Conservation (phyloP, 2,113 vertebrate genomes). For the Lates calcarifer region DNA sequence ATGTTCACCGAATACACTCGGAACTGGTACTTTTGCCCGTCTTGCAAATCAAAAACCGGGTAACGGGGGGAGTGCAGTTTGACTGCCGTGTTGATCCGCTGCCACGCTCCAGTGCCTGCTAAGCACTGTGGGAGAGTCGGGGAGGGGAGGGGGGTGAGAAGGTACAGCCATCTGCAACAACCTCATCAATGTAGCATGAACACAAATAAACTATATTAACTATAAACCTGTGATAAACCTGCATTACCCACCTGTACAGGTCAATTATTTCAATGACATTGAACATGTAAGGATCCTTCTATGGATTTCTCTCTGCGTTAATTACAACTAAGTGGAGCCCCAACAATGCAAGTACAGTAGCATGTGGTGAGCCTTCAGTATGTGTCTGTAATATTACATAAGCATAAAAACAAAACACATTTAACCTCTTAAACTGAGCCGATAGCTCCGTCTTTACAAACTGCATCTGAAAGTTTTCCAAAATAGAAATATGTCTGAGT, state of each 20-base stretch:
- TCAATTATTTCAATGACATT: too few species aligned
- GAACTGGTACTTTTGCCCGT: conserved; percentile 92
- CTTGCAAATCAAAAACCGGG: conserved; percentile 94
- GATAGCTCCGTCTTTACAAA: too few species aligned
- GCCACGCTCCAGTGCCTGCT: conserved; percentile 92
- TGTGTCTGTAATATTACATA: too few species aligned
- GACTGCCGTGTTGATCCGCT: conserved; percentile 90
- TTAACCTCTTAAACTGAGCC: background rate
- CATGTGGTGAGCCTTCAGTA: background rate
- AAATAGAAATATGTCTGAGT: too few species aligned
- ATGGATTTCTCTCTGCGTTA: too few species aligned
- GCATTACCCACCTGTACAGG: too few species aligned
- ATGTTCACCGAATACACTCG: conserved; percentile 91
- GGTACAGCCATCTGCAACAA: conserved; percentile 36
- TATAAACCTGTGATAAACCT: too few species aligned
- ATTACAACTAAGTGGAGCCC: background rate
- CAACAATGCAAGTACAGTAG: background rate
- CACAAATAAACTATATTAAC: background rate
- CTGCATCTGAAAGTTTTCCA: too few species aligned
- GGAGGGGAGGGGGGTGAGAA: conserved; percentile 8
- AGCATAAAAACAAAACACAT: background rate
- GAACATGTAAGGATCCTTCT: too few species aligned
- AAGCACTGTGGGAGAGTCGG: conserved; percentile 84
- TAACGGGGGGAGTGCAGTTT: conserved; percentile 92
- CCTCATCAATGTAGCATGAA: conserved; percentile 29